Evolutionary conservation across 2,888 invertebrate species (phyloP).

Genomic region (Caenorhabditis doughertyi): DNA sequence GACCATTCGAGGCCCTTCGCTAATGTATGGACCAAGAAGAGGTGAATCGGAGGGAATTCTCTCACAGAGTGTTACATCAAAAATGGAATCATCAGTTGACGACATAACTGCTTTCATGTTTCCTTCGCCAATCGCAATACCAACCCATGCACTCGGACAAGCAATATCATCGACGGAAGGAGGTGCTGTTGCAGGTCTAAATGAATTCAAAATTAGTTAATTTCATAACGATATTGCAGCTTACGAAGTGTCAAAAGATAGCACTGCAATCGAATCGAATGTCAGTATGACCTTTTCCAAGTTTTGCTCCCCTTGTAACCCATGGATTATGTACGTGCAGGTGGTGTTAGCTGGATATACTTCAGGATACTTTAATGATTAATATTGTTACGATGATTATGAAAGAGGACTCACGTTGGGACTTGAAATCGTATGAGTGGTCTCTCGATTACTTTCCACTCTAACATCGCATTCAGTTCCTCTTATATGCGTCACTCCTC

Average conservation of each 20-base stretch:
- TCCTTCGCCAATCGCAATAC: constrained; percentile 72
- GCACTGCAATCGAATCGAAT: constrained; percentile 76
- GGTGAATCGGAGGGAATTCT: constrained; percentile 64
- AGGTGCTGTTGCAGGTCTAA: constrained; percentile 45
- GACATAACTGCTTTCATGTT: constrained; percentile 76
- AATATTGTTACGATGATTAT: neutral
- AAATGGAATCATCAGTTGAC: constrained; percentile 77
- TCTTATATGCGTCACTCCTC: constrained; percentile 76
- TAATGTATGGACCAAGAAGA: constrained; percentile 76
- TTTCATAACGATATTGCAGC: neutral
- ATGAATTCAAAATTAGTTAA: neutral
- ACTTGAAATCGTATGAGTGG: constrained; percentile 84
- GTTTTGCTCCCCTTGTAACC: constrained; percentile 90
- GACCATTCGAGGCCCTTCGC: constrained; percentile 82
- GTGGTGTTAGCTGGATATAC: constrained; percentile 84
- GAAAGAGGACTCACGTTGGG: constrained; percentile 80
- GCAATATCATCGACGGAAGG: constrained; percentile 68
- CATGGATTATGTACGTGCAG: constrained; percentile 86
- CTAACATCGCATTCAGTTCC: constrained; percentile 90
- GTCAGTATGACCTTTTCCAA: constrained; percentile 80
- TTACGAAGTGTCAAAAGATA: constrained; percentile 66
- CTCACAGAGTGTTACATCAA: constrained; percentile 79
- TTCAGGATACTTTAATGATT: constrained; percentile 81
- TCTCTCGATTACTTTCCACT: constrained; percentile 83
- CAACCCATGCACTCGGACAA: constrained; percentile 78